phyloP scores from a whole-genome alignment of 2,888 invertebrate genomes.

The Spilosoma lubricipeda region DNA sequence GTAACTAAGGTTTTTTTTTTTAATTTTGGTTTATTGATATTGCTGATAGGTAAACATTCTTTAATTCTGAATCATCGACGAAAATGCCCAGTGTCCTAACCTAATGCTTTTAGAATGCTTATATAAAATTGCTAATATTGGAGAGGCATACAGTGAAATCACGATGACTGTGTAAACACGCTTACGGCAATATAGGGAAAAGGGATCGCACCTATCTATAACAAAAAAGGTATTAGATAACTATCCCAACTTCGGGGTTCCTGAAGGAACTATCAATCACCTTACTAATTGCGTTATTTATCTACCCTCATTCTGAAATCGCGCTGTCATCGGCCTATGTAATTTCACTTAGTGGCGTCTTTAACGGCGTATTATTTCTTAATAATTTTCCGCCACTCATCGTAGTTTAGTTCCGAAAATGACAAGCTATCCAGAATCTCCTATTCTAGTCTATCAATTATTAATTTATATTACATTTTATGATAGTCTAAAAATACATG shows the following conservation, averaged over 20 bases:
- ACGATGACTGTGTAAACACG: slow-evolving; percentile 50
- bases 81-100: slow-evolving; percentile 39
- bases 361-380: slow-evolving; percentile 67
- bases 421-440: slow-evolving; percentile 49
- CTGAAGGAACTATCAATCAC: slow-evolving; percentile 76
- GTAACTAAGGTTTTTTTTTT: too few relatives aligned
- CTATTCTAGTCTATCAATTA: slow-evolving; percentile 16
- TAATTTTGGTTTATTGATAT: too few relatives aligned
- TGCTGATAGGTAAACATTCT: background rate
- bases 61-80: slow-evolving; percentile 1
- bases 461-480: slow-evolving; percentile 12
- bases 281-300: slow-evolving; percentile 79
- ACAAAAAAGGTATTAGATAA: slow-evolving; percentile 57
- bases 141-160: slow-evolving; percentile 41
- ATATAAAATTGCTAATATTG: slow-evolving; percentile 46
- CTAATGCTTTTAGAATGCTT: slow-evolving; percentile 50
- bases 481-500: background rate
- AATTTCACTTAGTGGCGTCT: slow-evolving; percentile 79
- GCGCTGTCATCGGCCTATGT: slow-evolving; percentile 78
- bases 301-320: slow-evolving; percentile 71
- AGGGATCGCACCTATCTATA: slow-evolving; percentile 56
- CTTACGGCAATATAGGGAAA: slow-evolving; percentile 46
- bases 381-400: slow-evolving; percentile 66
- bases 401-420: slow-evolving; percentile 51
- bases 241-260: slow-evolving; percentile 50